Evolutionary conservation across 2,888 invertebrate species (phyloP).

Genomic region (Oligia strigilis): DNA sequence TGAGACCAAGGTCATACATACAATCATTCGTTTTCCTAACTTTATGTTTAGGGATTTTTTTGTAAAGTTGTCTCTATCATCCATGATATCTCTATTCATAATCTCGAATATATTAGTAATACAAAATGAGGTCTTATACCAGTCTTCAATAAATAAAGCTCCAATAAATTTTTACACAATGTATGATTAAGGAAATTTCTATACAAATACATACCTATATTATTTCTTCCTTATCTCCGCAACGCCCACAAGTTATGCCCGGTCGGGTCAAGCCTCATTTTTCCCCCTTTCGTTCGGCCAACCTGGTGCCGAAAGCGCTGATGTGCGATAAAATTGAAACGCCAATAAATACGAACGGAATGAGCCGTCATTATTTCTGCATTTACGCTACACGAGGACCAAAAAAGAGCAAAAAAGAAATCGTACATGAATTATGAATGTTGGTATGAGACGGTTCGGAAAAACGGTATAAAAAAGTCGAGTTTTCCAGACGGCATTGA

Average conservation of each 20-base stretch:
- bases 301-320: conserved; percentile 57
- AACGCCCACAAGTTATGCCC: conserved; percentile 67
- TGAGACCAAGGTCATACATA: conserved; percentile 37
- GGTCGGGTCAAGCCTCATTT: conserved; percentile 63
- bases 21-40: not conserved
- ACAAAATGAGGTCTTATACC: not conserved
- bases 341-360: conserved; percentile 66
- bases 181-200: conserved; percentile 55
- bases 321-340: conserved; percentile 71
- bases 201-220: conserved; percentile 33
- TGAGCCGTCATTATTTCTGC: conserved; percentile 73
- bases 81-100: not conserved
- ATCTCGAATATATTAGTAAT: not conserved
- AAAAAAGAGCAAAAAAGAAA: conserved; percentile 42
- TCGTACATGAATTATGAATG: conserved; percentile 51
- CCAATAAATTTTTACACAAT: conserved; percentile 38
- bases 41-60: not conserved
- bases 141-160: conserved; percentile 33
- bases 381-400: conserved; percentile 65
- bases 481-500: conserved; percentile 21
- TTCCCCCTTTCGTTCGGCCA: conserved; percentile 58
- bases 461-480: conserved; percentile 32
- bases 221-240: conserved; percentile 67
- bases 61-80: not conserved
- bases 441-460: conserved; percentile 27